Base-by-base conservation (phyloP, 2,888 invertebrate genomes). In the Anarsia innoxiella region DNA sequence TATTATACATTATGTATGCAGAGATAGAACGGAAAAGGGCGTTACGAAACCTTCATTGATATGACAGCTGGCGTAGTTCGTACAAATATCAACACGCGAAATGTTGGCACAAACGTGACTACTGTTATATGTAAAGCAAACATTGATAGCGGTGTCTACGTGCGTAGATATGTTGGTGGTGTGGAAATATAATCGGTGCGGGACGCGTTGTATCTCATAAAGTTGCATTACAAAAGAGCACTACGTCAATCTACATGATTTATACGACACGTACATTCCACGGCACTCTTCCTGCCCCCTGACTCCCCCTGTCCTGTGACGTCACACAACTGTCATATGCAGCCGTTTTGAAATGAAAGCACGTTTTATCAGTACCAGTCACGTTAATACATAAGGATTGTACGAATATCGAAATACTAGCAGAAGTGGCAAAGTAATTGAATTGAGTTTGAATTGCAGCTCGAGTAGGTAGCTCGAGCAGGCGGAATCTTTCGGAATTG, bases 301-400 rank as follows among this genome's bases (percentile, higher is more conserved):
- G 38, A 23, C 25, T 30, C 37, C 41, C 43, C 41, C 40, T 49
- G n/a, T 45, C 51, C 51, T 40, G 58, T 66, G 64, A 66, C 66
- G 66, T 66, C 64, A 70, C 60, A 46, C 43, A 39, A 50, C 59
- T 66, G 72, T 70, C 71, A 69, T 56, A 56, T 50, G 53, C 72
- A 72, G 60, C 59, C 54, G 50, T 50, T 46, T 48, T 60, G 50
- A 59, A 67, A 71, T 65, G 66, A 64, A 70, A 66, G 61, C 64
- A 64, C 61, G 64, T 66, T 69, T 67, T 66, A 67, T 66, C 64
- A 58, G 52, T n/a, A n/a, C n/a, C n/a, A n/a, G n/a, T n/a, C n/a
- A n/a, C n/a, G n/a, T n/a, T n/a, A n/a, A n/a, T n/a, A n/a, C n/a
- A n/a, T n/a, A n/a, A n/a, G n/a, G n/a, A n/a, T n/a, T n/a, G n/a